phyloP scores from a whole-genome alignment of 1,140 invertebrate species.

The Sminthurides bifidus region DNA sequence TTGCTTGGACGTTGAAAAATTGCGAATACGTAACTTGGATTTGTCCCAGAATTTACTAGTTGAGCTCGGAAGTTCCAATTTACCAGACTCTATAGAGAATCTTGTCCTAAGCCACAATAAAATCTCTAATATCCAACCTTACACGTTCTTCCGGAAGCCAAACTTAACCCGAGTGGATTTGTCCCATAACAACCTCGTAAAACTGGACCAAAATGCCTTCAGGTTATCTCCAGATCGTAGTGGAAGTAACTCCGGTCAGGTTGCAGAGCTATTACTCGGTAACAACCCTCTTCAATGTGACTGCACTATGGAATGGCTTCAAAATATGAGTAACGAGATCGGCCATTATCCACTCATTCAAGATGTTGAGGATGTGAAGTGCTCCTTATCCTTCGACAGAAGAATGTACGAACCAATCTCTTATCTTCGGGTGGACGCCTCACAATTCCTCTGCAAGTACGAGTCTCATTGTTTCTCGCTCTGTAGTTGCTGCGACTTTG shows the following conservation, averaged over 20 bases:
- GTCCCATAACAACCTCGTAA: constrained; percentile 69
- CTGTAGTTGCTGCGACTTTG: constrained; percentile 87
- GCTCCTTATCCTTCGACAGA: constrained; percentile 34
- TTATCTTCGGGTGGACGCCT: constrained; percentile 58
- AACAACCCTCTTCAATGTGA: constrained; percentile 83
- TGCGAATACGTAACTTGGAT: constrained; percentile 71
- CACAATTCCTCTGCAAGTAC: constrained; percentile 84
- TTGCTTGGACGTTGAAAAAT: constrained; percentile 73
- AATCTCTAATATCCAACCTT: constrained; percentile 75
- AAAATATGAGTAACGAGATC: constrained; percentile 60
- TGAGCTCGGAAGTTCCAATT: constrained; percentile 64
- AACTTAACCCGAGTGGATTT: constrained; percentile 77
- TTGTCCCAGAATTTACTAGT: constrained; percentile 71
- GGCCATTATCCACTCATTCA: constrained; percentile 38
- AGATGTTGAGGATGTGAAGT: constrained; percentile 34
- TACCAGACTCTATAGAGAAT: constrained; percentile 75
- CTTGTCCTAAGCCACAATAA: constrained; percentile 73
- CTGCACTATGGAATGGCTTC: constrained; percentile 72
- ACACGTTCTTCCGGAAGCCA: constrained; percentile 85
- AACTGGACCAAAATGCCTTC: constrained; percentile 71
- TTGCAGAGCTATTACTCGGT: constrained; percentile 81
- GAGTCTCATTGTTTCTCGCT: constrained; percentile 77
- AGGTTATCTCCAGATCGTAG: constrained; percentile 52
- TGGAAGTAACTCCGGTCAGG: constrained; percentile 44
- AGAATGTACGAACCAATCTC: constrained; percentile 15